Percentiles rank a stretch among this genome's conserved stretches.
These are phyloP conservation scores for Quadroppia sp. DNA, from an alignment of 2,888 invertebrate genomes.

Conservation along the genomic window DNA sequence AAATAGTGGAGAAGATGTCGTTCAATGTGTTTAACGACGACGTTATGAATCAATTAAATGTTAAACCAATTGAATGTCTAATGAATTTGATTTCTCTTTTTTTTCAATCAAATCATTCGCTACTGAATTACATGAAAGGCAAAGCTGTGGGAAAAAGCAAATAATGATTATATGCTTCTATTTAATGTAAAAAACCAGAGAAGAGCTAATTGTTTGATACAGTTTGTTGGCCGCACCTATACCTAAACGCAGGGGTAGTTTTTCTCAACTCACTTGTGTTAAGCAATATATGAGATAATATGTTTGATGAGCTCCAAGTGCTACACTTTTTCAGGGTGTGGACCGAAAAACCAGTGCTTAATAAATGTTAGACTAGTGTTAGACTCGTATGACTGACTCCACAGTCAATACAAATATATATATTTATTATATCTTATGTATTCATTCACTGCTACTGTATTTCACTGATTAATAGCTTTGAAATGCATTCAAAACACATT, in stretches of 20 bases:
- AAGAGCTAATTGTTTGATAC: constrained; percentile 39
- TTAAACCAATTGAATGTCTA: constrained; percentile 11
- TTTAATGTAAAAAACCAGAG: constrained; percentile 2
- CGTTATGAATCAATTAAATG: neutral
- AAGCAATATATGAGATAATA: neutral
- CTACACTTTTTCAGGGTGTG: constrained; percentile 36
- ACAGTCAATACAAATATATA: neutral
- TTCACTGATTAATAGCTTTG: neutral
- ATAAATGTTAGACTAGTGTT: constrained; percentile 10
- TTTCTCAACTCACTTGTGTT: neutral
- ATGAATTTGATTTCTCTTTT: constrained; percentile 14
- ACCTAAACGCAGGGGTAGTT: neutral
- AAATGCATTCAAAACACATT: neutral
- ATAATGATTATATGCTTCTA: constrained; percentile 28
- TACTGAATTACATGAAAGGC: constrained; percentile 17
- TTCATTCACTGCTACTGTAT: constrained; percentile 17
- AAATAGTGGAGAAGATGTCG: neutral
- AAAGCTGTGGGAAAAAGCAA: constrained; percentile 32
- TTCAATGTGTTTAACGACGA: neutral
- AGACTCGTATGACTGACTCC: neutral
- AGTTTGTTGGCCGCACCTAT: constrained; percentile 29
- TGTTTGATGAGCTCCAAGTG: neutral
- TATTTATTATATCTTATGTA: neutral
- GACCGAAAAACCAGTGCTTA: constrained; percentile 14
- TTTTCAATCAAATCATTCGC: constrained; percentile 5